A percentile compares a stretch with the other conserved stretches of the same genome.
Evolutionary conservation across 2,797 vertebrate species (phyloP).

Genomic region (Cryptoblepharus egeriae): DNA sequence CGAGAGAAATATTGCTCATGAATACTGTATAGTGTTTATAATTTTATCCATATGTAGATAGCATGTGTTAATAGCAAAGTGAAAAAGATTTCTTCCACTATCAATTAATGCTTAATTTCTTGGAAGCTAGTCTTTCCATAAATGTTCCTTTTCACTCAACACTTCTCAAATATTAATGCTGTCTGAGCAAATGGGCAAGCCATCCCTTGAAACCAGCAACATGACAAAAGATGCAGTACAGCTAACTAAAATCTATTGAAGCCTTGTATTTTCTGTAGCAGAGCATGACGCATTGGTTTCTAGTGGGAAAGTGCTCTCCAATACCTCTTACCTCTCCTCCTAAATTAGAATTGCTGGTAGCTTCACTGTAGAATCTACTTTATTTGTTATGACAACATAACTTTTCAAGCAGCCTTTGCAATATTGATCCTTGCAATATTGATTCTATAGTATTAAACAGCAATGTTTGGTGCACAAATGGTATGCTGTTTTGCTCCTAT

Average conservation of each 20-base stretch:
- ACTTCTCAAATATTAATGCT: not conserved
- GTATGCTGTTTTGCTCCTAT: not conserved
- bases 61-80: not conserved
- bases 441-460: no score
- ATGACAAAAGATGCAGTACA: not conserved
- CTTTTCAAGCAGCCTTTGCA: not conserved
- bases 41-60: no score
- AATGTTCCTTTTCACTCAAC: not conserved
- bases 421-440: not conserved
- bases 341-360: conserved; percentile 38
- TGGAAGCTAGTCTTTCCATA: not conserved
- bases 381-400: not conserved
- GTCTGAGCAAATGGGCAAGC: not conserved
- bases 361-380: conserved; percentile 20
- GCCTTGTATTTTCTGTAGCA: conserved; percentile 19
- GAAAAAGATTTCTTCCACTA: not conserved
- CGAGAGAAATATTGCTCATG: conserved; percentile 5
- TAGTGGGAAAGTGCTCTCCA: not conserved
- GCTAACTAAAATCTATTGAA: conserved; percentile 18
- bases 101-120: not conserved
- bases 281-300: not conserved
- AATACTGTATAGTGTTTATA: no score
- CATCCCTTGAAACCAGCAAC: not conserved
- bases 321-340: not conserved
- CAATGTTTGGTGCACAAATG: not conserved